Base-by-base conservation (phyloP, 2,113 vertebrate genomes). In the Myrmecobius fasciatus region DNA sequence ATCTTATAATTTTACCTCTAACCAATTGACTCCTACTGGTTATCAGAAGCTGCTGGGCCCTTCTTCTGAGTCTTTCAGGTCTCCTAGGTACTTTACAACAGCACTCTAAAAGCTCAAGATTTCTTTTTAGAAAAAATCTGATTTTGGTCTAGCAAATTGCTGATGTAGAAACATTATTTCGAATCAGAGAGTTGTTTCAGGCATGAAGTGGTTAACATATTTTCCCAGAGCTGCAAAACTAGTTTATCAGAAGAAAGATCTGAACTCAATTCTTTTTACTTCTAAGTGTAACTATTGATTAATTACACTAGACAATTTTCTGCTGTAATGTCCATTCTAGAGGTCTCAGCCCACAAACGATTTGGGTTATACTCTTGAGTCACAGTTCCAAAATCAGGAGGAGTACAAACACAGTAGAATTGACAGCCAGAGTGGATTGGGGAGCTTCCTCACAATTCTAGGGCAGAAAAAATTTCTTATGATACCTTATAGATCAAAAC, bases 21-120 rank as follows among this genome's bases (percentile, higher is more conserved):
- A 98, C 98, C 97, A 94, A 97, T 98, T 98, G 97, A 97, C 97
- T 97, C 96, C 98, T 98, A 97, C 98, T 98, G 97, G 98, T 97
- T 96, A 97, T 98, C 97, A 98, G 98, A 98, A 97, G 98, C 97
- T 94, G 96, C 96, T 97, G 95, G 95, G 96, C 95, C 97, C 96
- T 98, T 97, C 97, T 96, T 98, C 97, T 97, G 96, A 96, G 91
- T 89, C 92, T 98, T 98, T 97, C 97, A 98, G 97, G 90, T 94
- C 97, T 98, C 98, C 97, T 97, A 98, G 98, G 97, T 97, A 98
- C 94, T 98, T 98, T 98, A 96, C 96, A 97, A 97, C 97, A 96
- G 95, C 90, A 95, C 90, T 95, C 95, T 97, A 97, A 97, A 98
- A 96, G 93, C 95, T 96, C 83, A 96, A 95, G 97, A 96, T 97